These are phyloP conservation scores for Aramus guarauna DNA, from an alignment of 2,113 vertebrate genomes.

Conservation along the genomic window DNA sequence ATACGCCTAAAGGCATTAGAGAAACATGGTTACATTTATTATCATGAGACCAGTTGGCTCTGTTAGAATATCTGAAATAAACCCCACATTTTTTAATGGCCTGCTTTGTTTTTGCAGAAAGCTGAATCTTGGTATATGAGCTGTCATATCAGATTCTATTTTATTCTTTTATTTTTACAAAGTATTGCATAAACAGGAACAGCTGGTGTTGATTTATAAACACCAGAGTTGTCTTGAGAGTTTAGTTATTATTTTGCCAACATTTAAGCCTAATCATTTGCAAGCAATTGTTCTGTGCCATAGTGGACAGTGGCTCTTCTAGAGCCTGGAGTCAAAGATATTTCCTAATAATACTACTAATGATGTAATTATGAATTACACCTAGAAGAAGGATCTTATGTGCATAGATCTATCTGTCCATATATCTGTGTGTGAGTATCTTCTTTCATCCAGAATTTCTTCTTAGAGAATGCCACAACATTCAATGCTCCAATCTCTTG, in stretches of 20 bases:
- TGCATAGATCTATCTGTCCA: neutral
- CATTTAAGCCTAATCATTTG: slow-evolving; percentile 46
- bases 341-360: neutral
- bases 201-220: slow-evolving; percentile 75
- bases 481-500: neutral
- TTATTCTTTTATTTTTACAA: slow-evolving; percentile 60
- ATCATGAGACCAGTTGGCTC: neutral
- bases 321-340: neutral
- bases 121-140: slow-evolving; percentile 1
- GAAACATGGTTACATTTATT: neutral
- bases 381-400: neutral
- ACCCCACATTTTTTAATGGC: slow-evolving; percentile 6
- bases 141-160: slow-evolving; percentile 49
- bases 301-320: slow-evolving; percentile 16
- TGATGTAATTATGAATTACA: neutral
- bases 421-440: neutral
- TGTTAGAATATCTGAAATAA: slow-evolving; percentile 10
- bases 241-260: slow-evolving; percentile 66
- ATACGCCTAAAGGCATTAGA: neutral
- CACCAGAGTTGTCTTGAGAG: slow-evolving; percentile 63
- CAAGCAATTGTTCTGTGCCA: slow-evolving; percentile 19
- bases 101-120: slow-evolving; percentile 29
- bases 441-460: neutral
- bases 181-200: slow-evolving; percentile 63
- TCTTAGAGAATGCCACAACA: neutral